Conservation (phyloP, 2,888 invertebrate species). For the Pharmacophagus antenor region DNA sequence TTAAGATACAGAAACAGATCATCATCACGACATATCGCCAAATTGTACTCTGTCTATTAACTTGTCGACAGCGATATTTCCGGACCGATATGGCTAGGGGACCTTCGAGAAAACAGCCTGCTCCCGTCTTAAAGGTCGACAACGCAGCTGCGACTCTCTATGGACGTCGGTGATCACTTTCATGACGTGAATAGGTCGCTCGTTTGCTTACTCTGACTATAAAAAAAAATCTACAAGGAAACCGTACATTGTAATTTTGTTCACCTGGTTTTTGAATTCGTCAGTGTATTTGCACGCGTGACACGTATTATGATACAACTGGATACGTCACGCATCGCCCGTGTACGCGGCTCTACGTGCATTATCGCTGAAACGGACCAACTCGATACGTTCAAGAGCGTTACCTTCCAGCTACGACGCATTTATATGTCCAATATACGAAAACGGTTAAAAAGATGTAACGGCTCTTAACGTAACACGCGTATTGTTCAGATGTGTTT, state of each 20-base stretch:
- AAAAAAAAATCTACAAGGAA: background rate
- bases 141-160: no score
- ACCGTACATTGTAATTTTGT: background rate
- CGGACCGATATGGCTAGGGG: no score
- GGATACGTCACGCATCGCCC: constrained; percentile 25
- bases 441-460: background rate
- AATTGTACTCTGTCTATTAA: no score
- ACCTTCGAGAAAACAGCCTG: no score
- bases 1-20: no score
- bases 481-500: background rate
- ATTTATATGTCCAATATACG: background rate
- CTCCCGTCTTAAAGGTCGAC: no score
- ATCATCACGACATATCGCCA: no score
- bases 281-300: constrained; percentile 17
- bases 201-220: no score
- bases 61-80: no score
- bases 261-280: constrained; percentile 5
- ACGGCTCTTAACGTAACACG: background rate
- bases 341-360: constrained; percentile 25
- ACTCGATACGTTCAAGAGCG: background rate
- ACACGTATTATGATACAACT: constrained; percentile 22
- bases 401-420: constrained; percentile 1
- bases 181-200: no score
- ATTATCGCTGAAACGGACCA: constrained; percentile 18
- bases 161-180: no score